These are phyloP conservation scores for Setophaga kirtlandii DNA, from an alignment of 2,113 vertebrate genomes.

Conservation along the genomic window DNA sequence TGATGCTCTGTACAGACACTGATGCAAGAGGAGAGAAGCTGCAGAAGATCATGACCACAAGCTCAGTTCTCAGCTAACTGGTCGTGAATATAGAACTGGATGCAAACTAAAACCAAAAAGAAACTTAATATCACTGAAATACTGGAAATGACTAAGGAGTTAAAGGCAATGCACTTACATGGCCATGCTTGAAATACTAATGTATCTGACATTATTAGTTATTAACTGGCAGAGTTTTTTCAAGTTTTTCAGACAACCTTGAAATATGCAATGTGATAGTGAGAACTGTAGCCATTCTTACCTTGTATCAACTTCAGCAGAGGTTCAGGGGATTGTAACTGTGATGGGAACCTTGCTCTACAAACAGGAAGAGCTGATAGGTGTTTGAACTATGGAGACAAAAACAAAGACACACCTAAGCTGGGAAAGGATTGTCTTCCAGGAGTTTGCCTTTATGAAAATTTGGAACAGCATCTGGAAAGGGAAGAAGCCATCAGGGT, in stretches of 20 bases:
- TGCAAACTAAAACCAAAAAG: neutral
- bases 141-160: neutral
- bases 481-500: neutral
- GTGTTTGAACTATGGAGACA: neutral
- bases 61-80: neutral
- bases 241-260: neutral
- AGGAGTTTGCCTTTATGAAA: neutral
- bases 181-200: neutral
- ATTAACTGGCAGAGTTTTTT: neutral
- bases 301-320: neutral
- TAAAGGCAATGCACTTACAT: neutral
- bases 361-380: neutral
- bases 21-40: neutral
- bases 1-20: neutral
- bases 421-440: neutral
- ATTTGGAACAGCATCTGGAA: neutral
- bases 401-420: neutral
- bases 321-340: neutral
- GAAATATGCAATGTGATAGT: neutral
- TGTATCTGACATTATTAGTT: neutral
- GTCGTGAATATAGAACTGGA: neutral
- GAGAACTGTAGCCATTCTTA: neutral
- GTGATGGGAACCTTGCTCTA: neutral
- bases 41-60: neutral
- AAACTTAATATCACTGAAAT: neutral